Percentiles rank a stretch among this genome's conserved stretches.
Evolutionary conservation across 2,888 invertebrate genomes (phyloP).

Genomic region (Agrotis puta): DNA sequence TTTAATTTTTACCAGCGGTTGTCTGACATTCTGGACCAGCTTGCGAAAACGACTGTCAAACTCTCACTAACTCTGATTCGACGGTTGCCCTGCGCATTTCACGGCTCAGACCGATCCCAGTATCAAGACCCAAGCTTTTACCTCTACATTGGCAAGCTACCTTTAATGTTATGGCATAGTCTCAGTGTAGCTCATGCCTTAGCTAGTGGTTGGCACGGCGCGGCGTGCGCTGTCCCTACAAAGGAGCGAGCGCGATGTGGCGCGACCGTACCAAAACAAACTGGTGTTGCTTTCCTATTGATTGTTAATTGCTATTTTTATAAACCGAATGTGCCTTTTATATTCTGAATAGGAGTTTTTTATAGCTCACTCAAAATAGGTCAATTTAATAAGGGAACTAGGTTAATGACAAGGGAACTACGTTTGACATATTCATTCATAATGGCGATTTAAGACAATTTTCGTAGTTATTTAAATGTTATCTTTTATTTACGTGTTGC

Average conservation of each 20-base stretch:
- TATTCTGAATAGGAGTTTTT: background rate
- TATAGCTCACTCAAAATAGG: background rate
- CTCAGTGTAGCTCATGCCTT: conserved; percentile 33
- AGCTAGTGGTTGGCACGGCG: conserved; percentile 59
- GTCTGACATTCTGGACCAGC: no score
- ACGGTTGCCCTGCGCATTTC: no score
- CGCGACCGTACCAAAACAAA: conserved; percentile 36
- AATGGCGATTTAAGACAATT: background rate
- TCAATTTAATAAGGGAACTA: background rate
- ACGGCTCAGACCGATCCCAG: no score
- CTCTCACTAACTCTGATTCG: no score
- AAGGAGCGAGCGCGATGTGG: conserved; percentile 47
- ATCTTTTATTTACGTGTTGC: no score
- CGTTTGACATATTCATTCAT: conserved; percentile 5
- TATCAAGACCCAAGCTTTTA: no score
- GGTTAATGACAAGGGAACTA: conserved; percentile 29
- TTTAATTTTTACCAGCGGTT: no score
- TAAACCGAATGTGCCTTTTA: conserved; percentile 4
- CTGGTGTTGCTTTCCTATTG: conserved; percentile 21
- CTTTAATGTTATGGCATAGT: background rate
- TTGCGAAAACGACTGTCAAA: no score
- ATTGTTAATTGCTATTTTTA: conserved; percentile 41
- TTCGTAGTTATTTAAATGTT: background rate
- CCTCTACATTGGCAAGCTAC: no score
- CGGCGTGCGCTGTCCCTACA: conserved; percentile 52